phyloP scores from a whole-genome alignment of 1,140 invertebrate species.

The Apolygus lucorum region DNA sequence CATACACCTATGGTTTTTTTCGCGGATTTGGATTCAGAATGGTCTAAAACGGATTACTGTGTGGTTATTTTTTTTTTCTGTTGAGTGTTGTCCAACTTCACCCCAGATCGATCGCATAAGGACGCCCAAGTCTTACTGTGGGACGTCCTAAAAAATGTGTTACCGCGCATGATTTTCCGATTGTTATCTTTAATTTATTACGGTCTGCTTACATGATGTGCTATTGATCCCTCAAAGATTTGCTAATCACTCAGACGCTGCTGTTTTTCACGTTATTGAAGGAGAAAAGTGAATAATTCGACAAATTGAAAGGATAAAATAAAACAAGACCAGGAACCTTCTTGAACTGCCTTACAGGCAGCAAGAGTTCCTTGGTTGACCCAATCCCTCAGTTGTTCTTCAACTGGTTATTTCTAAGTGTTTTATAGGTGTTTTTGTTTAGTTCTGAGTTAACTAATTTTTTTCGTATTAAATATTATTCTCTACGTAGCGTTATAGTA shows the following conservation, averaged over 20 bases:
- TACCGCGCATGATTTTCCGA: not conserved
- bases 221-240: conserved; percentile 25
- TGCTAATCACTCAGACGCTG: not conserved
- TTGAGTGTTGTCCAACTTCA: too few relatives aligned
- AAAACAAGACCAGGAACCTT: not conserved
- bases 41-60: too few relatives aligned
- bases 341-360: not conserved
- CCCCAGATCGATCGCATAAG: too few relatives aligned
- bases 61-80: too few relatives aligned
- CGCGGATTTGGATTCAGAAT: too few relatives aligned
- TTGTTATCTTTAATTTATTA: conserved; percentile 9
- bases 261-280: not conserved
- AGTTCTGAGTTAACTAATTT: not conserved
- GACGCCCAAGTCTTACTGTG: too few relatives aligned
- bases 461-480: not conserved
- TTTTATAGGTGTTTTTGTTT: not conserved
- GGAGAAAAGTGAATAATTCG: not conserved
- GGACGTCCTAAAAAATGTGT: too few relatives aligned
- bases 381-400: not conserved
- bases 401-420: not conserved
- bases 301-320: not conserved
- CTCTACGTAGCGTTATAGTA: not conserved
- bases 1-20: too few relatives aligned
- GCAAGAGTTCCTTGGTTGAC: not conserved
- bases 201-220: conserved; percentile 34